Conservation (phyloP, 92 coral and sea anemone species). For the Meandrina meandrites region DNA sequence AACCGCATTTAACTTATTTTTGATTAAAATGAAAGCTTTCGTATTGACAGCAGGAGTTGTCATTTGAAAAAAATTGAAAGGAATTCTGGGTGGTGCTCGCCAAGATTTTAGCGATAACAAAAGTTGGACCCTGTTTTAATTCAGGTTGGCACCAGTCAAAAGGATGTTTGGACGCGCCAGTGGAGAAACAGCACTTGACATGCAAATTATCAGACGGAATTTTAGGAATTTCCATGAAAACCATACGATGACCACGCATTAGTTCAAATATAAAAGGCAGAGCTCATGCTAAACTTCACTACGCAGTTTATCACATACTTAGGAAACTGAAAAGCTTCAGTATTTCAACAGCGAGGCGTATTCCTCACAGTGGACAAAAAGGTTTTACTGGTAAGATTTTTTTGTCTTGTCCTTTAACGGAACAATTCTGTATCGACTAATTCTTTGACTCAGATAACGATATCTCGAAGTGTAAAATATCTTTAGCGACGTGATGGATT, state of each 20-base stretch:
- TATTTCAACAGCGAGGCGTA: not conserved
- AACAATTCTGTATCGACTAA: not conserved
- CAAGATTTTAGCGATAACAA: not conserved
- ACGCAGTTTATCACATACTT: not conserved
- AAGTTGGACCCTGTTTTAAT: not conserved
- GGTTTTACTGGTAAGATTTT: not conserved
- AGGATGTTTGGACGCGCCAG: not conserved
- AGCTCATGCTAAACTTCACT: not conserved
- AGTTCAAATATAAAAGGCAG: not conserved
- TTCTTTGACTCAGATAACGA: not conserved
- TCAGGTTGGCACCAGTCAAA: not conserved
- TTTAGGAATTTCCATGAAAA: not conserved
- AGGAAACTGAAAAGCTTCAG: not conserved
- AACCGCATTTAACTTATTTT: not conserved
- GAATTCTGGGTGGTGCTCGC: not conserved
- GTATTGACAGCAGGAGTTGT: not conserved
- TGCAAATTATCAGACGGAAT: not conserved
- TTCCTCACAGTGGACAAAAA: not conserved
- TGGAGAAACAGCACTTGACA: not conserved
- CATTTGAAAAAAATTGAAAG: not conserved
- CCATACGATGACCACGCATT: not conserved
- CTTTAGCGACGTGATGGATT: constrained; percentile 27
- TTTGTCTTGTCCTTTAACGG: not conserved
- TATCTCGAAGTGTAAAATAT: not conserved
- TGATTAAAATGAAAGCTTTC: not conserved